Conservation (phyloP, 2,888 invertebrate genomes). For the Nomada lathburiana region DNA sequence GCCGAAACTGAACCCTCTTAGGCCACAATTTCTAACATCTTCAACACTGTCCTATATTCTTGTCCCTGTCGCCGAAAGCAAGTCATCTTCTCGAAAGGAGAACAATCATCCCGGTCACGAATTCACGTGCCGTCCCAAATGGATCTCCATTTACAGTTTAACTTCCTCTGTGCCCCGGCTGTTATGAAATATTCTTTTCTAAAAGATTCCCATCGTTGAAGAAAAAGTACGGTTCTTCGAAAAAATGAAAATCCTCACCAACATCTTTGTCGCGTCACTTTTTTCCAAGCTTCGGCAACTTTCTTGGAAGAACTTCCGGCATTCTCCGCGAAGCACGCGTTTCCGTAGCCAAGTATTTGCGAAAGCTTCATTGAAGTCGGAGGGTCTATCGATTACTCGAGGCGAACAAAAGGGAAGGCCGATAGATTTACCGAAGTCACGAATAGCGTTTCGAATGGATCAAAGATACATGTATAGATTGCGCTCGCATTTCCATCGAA, state of each 20-base stretch:
- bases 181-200: too few relatives aligned
- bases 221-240: too few relatives aligned
- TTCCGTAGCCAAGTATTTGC: background rate
- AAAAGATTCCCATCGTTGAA: too few relatives aligned
- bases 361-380: slow-evolving; percentile 20
- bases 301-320: background rate
- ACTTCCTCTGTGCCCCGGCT: background rate
- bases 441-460: background rate
- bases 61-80: background rate
- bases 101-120: background rate
- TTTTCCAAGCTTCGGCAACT: background rate
- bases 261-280: background rate
- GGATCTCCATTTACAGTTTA: background rate
- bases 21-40: too few relatives aligned
- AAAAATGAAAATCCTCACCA: too few relatives aligned
- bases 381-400: slow-evolving; percentile 20
- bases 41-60: too few relatives aligned
- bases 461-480: background rate
- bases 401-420: background rate
- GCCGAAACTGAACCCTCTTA: too few relatives aligned
- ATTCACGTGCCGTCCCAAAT: background rate
- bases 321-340: background rate
- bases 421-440: too few relatives aligned
- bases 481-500: slow-evolving; percentile 32
- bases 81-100: background rate